Evolutionary conservation across 1,140 invertebrate species (phyloP), one percentile per base, ranked within the genome.

Genomic region (Dendrolimus kikuchii): DNA sequence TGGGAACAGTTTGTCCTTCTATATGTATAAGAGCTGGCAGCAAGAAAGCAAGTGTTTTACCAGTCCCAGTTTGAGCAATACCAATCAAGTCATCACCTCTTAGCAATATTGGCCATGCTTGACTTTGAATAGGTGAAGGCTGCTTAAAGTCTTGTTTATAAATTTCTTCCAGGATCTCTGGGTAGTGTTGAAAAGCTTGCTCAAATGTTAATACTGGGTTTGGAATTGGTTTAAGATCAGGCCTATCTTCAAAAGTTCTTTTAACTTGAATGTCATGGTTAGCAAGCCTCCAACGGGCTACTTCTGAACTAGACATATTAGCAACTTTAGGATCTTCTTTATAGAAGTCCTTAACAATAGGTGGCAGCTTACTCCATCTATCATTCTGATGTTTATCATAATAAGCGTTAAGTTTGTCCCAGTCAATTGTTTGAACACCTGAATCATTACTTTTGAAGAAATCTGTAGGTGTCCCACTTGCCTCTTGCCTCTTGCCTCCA

Each of bases 11-110:
- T 87, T 98, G 97, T 41, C 90, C 90, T 59, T 96, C 94, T 49
- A 96, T 96, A 68, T 97, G 95, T 64, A 97, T 93, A 45, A 98
- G 89, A 8, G 96, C 96, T 40, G 97, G 97, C 39, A 98, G 73
- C 0, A 98, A 80, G 72, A 98, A 99, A 0, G 96, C 96, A 41
- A 98, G 81, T 0, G 97, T 98, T 88, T 94, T 94, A 63, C 96
- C 96, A 39, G 96, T 97, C 55, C 95, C 95, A 38, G 95, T 96
- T 86, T 98, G 96, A 0, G 97, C 96, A 57, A 98, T 98, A 8
- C 96, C 96, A 82, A 98, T 98, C 66, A 97, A 82, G 85, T 98
- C 96, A 68, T 93, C 89, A 0, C 96, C 96, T 67, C 91, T 92
- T 5, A 98, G 73, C 0, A 97, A 82, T 59, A 97, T 89, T 8